A percentile compares a stretch with the other conserved stretches of the same genome.
Evolutionary conservation across 2,797 vertebrate genomes (phyloP).

Genomic region (Chaetophractus vellerosus): DNA sequence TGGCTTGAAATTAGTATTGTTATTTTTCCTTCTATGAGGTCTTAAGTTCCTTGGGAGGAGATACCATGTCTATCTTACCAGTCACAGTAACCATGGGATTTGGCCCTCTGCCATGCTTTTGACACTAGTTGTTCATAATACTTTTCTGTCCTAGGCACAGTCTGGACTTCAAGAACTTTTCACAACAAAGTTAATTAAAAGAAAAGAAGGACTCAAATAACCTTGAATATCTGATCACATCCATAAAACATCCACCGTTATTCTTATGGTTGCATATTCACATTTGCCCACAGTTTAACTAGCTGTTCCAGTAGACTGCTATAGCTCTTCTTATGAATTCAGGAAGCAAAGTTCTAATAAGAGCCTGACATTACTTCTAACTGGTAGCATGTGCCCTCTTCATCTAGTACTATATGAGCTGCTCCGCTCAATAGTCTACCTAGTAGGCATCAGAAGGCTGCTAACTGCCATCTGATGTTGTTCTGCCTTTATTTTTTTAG

Average conservation of each 20-base stretch:
- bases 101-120: background rate
- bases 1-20: background rate
- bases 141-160: background rate
- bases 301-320: background rate
- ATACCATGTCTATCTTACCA: fast-evolving
- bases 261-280: no score
- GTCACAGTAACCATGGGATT: background rate
- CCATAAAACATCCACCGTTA: no score
- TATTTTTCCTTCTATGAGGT: no score
- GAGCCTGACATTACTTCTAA: background rate
- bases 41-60: background rate
- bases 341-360: background rate
- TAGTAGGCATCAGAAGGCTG: background rate
- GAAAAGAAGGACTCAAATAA: background rate
- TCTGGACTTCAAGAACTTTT: background rate
- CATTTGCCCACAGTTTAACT: background rate
- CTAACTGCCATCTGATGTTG: background rate
- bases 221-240: background rate
- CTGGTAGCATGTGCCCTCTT: background rate
- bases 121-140: background rate
- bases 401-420: fast-evolving
- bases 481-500: background rate
- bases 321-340: background rate
- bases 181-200: background rate
- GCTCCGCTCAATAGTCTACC: background rate